Conservation (phyloP, 2,797 vertebrate species). For the Ctenosaura bakeri region DNA sequence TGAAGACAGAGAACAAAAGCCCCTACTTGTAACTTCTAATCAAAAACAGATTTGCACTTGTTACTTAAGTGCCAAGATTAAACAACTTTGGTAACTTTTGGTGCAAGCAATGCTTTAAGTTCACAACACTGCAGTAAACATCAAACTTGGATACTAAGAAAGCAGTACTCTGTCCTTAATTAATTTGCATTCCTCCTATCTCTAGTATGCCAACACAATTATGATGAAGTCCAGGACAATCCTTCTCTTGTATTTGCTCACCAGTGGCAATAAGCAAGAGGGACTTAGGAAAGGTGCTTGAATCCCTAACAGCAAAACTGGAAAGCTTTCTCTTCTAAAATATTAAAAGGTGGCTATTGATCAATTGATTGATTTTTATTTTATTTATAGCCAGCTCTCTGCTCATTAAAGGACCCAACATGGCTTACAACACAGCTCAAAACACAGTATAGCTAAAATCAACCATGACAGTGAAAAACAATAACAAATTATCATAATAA, state of each 20-base stretch:
- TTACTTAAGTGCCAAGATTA: neutral
- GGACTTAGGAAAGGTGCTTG: neutral
- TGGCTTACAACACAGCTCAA: too few species aligned
- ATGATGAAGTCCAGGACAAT: constrained; percentile 17
- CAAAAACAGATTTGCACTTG: neutral
- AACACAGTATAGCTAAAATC: too few species aligned
- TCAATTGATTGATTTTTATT: too few species aligned
- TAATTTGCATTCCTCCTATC: neutral
- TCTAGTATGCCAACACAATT: neutral
- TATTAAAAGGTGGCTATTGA: neutral
- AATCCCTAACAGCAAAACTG: neutral
- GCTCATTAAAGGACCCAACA: too few species aligned
- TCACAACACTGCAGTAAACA: neutral
- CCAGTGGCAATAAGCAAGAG: neutral
- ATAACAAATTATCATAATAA: too few species aligned
- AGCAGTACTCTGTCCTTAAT: neutral
- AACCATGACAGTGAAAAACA: too few species aligned
- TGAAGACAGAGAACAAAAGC: neutral
- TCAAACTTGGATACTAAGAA: neutral
- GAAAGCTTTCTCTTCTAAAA: neutral
- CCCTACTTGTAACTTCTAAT: neutral
- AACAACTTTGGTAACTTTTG: neutral
- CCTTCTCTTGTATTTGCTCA: neutral
- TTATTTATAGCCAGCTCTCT: too few species aligned
- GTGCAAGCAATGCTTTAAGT: neutral